These are phyloP conservation scores for Molossus molossus DNA, from an alignment of 2,797 vertebrate genomes.

Conservation along the genomic window DNA sequence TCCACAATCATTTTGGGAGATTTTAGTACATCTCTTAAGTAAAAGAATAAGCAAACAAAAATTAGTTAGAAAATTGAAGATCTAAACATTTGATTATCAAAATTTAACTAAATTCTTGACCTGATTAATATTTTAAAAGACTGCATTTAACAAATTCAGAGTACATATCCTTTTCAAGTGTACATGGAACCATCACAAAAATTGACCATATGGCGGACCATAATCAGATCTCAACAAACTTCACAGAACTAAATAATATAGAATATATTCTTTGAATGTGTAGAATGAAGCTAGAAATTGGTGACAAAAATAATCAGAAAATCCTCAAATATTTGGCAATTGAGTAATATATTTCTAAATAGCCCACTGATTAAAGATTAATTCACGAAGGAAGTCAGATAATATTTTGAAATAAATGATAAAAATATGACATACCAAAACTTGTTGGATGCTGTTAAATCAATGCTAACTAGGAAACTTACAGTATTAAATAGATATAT, in stretches of 20 bases:
- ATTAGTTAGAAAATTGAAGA: background rate
- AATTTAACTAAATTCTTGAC: background rate
- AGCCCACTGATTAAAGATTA: background rate
- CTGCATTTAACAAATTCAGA: background rate
- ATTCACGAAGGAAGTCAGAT: background rate
- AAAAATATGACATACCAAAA: background rate
- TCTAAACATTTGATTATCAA: background rate
- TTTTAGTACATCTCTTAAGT: background rate
- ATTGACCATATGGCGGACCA: background rate
- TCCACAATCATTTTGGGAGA: background rate
- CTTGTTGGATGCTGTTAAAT: background rate
- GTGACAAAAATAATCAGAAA: background rate
- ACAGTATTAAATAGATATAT: background rate
- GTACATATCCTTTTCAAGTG: background rate
- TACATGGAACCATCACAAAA: background rate
- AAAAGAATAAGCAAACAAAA: background rate
- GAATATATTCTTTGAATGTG: background rate
- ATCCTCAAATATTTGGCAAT: slow-evolving; percentile 29
- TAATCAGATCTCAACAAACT: background rate
- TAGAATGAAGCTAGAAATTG: background rate
- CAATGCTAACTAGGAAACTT: background rate
- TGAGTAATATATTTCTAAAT: slow-evolving; percentile 32
- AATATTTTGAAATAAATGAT: slow-evolving; percentile 23
- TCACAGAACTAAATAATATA: background rate
- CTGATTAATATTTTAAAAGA: background rate